Conservation (phyloP, 2,797 vertebrate species). For the Heterohyrax brucei region DNA sequence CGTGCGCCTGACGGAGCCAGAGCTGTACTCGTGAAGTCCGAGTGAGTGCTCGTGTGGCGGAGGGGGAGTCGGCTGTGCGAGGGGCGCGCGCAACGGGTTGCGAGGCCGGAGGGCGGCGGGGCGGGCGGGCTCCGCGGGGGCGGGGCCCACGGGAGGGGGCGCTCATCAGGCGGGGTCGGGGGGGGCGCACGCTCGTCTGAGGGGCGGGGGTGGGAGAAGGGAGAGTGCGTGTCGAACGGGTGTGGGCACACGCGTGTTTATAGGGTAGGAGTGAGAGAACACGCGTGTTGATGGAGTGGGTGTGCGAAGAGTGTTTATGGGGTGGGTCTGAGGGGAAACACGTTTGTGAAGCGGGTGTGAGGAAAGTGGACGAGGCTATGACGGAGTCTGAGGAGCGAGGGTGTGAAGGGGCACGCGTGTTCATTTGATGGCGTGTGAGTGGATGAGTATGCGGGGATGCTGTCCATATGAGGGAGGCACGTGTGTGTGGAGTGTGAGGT, state of each 20-base stretch:
- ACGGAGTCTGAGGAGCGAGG: neutral
- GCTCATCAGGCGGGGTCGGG: neutral
- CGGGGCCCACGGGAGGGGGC: slow-evolving; percentile 37
- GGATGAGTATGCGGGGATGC: neutral
- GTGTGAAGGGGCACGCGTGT: neutral
- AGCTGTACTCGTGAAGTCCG: slow-evolving; percentile 33
- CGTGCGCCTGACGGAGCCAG: slow-evolving; percentile 20
- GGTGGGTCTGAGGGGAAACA: neutral
- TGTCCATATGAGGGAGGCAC: neutral
- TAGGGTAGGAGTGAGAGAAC: neutral
- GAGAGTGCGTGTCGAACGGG: neutral
- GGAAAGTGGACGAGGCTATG: neutral
- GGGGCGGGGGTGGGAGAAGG: slow-evolving; percentile 60
- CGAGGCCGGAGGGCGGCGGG: slow-evolving; percentile 66
- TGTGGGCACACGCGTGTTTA: slow-evolving; percentile 45
- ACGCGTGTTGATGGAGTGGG: neutral
- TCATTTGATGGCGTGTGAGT: neutral
- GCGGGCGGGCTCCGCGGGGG: slow-evolving; percentile 10
- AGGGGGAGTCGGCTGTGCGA: neutral
- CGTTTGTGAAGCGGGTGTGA: neutral
- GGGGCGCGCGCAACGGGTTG: neutral
- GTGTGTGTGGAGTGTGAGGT: neutral
- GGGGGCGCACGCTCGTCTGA: neutral
- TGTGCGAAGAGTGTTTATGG: neutral
- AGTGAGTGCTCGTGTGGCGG: slow-evolving; percentile 72